Evolutionary conservation across 2,797 vertebrate genomes (phyloP).

Genomic region (Lindbergichthys nudifrons): DNA sequence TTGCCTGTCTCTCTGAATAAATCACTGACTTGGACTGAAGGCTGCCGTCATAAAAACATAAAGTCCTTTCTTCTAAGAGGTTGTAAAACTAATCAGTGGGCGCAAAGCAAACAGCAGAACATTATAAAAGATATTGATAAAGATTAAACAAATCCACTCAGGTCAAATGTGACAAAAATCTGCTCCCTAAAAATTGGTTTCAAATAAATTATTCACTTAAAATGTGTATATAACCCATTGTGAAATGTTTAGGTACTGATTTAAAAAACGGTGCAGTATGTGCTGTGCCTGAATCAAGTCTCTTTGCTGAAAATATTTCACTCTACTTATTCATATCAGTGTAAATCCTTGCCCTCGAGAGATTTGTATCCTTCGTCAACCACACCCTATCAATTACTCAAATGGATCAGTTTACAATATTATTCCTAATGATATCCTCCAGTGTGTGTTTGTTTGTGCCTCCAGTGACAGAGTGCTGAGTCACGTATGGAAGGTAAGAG

Average conservation of each 20-base stretch:
- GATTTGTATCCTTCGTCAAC: not conserved
- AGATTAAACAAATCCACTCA: slow-evolving; percentile 6
- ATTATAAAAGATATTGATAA: not conserved
- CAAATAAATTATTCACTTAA: not conserved
- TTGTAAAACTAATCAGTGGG: slow-evolving; percentile 20
- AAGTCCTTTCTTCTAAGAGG: not conserved
- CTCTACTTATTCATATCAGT: not conserved
- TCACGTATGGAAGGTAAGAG: slow-evolving; percentile 29
- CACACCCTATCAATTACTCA: slow-evolving; percentile 13
- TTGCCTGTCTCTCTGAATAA: slow-evolving; percentile 8
- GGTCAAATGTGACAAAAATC: too few relatives aligned
- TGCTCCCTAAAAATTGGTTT: too few relatives aligned
- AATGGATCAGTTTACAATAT: not conserved
- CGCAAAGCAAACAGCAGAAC: slow-evolving; percentile 19
- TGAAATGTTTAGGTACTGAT: not conserved
- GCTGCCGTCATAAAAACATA: slow-evolving; percentile 15
- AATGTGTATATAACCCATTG: not conserved
- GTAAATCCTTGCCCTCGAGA: slow-evolving; percentile 14
- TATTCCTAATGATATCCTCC: slow-evolving; percentile 20
- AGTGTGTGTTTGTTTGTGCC: slow-evolving; percentile 21
- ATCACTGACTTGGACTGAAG: slow-evolving; percentile 19
- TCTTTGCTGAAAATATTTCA: not conserved
- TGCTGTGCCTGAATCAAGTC: not conserved
- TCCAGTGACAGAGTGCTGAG: slow-evolving; percentile 21
- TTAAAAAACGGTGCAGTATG: not conserved